Base-by-base conservation (phyloP, 2,113 vertebrate species). In the Dasyprocta punctata region DNA sequence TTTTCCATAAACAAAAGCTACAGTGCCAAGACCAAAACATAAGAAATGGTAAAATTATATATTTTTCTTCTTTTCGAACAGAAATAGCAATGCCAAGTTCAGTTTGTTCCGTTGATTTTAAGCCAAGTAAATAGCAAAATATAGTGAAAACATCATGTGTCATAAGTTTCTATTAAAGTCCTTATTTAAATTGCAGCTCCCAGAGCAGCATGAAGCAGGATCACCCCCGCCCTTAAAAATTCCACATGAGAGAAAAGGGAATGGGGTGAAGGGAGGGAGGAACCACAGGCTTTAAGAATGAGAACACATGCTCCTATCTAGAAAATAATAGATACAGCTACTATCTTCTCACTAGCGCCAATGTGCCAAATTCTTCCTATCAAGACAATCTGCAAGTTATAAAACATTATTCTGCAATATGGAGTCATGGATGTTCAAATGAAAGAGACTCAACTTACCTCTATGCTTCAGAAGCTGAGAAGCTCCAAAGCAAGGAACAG, bases 11-110 rank as follows among this genome's bases (percentile, higher is more conserved):
- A 98, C 98, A 98, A 96, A 96, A 80, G 69, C 28, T 36, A 87
- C 90, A 87, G 86, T 96, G 95, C 91, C 97, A 97, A 98, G 96
- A 92, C 71, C 63, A 93, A 97, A 95, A 78, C 95, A 96, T 97
- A 96, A 97, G 78, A 98, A 97, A 98, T 84, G 75, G 92, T 96
- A 96, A 97, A 96, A 98, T 97, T 95, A 97, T 97, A 90, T 97
- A 97, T 98, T 96, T 98, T 97, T 96, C 56, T 96, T 96, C 83
- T 94, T 97, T 97, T 93, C 4, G 69, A 86, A 97, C 96, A 97
- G 84, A 98, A 98, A 98, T 98, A 98, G 97, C 60, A 91, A 97
- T 97, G 96, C 98, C 96, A 98, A 98, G 97, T 98, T 98, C 97
- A 98, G 94, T 96, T 98, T 98, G 96, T 98, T 98, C 98, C 97